These are phyloP conservation scores for Rhinolophus ferrumequinum DNA, from an alignment of 2,113 vertebrate genomes.

Conservation along the genomic window DNA sequence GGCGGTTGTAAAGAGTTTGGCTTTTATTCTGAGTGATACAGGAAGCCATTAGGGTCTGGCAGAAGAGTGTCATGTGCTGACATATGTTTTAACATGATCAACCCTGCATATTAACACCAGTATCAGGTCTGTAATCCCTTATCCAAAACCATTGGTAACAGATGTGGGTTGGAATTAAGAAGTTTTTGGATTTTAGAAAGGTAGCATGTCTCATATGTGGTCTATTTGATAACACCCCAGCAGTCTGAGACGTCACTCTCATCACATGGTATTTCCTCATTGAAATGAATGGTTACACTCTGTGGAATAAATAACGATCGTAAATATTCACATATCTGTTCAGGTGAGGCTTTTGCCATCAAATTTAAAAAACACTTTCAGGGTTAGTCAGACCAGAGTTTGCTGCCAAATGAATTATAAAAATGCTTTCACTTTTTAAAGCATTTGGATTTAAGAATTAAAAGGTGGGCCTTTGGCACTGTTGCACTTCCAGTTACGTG, in stretches of 20 bases:
- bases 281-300: constrained; percentile 34
- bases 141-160: background rate
- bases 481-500: background rate
- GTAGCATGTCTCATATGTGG: background rate
- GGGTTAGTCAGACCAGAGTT: constrained; percentile 43
- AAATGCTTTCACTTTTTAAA: constrained; percentile 49
- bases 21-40: constrained; percentile 23
- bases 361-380: constrained; percentile 23
- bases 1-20: background rate
- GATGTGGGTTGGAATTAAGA: constrained; percentile 22
- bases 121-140: background rate
- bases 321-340: background rate
- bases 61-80: background rate
- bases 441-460: constrained; percentile 27
- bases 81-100: background rate
- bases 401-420: constrained; percentile 56
- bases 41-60: background rate
- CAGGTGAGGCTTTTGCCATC: constrained; percentile 15
- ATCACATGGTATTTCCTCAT: constrained; percentile 10
- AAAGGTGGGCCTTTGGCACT: background rate
- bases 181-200: constrained; percentile 52
- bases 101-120: constrained; percentile 22
- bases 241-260: background rate
- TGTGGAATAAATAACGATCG: background rate
- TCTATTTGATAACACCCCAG: background rate